Percentiles rank a stretch among this genome's conserved stretches.
These are phyloP conservation scores for Leptopilina myrica DNA, from an alignment of 2,888 invertebrate species.

Conservation along the genomic window DNA sequence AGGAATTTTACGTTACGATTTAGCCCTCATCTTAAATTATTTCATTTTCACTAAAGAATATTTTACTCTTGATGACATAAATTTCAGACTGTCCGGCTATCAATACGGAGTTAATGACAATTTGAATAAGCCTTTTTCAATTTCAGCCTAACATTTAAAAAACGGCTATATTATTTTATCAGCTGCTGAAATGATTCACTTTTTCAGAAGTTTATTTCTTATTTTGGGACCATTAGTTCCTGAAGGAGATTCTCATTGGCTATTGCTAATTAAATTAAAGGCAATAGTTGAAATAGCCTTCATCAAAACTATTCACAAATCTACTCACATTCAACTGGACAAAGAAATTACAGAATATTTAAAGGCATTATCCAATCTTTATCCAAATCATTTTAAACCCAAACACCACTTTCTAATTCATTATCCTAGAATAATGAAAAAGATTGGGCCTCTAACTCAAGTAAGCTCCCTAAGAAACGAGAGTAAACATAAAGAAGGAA, in stretches of 20 bases:
- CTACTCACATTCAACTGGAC: background rate
- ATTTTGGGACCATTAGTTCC: conserved; percentile 8
- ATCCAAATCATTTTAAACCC: background rate
- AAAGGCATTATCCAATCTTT: background rate
- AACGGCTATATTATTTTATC: conserved; percentile 51
- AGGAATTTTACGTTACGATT: conserved; percentile 56
- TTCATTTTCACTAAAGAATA: conserved; percentile 51
- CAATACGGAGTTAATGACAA: conserved; percentile 52
- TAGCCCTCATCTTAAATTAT: conserved; percentile 52
- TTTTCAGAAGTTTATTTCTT: conserved; percentile 48
- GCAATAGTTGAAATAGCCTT: conserved; percentile 3
- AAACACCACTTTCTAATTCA: background rate
- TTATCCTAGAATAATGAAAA: background rate
- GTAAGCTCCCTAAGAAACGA: conserved; percentile 30
- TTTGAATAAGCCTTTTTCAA: conserved; percentile 50
- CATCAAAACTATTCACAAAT: background rate
- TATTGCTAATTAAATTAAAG: background rate
- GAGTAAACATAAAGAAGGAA: conserved; percentile 41
- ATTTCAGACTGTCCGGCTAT: conserved; percentile 53
- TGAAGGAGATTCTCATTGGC: conserved; percentile 10
- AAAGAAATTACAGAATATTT: background rate
- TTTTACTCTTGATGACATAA: conserved; percentile 49
- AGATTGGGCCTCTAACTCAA: conserved; percentile 4
- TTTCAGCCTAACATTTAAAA: conserved; percentile 46
- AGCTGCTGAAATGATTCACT: conserved; percentile 56